A percentile compares a stretch with the other conserved stretches of the same genome.
phyloP scores from a whole-genome alignment of 2,888 invertebrate genomes.

The Melinaea menophilus region DNA sequence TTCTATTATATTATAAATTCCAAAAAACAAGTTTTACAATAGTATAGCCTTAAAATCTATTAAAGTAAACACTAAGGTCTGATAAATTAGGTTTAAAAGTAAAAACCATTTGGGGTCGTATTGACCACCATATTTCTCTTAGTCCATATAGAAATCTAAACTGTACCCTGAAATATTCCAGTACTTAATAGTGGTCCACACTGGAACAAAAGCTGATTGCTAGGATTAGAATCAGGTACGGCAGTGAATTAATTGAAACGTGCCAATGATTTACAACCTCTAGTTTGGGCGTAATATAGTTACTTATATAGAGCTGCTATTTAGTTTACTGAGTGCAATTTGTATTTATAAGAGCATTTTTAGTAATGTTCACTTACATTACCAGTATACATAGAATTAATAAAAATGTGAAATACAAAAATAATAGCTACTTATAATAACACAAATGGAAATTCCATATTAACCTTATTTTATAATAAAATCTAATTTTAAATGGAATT shows the following conservation, averaged over 20 bases:
- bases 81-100: slow-evolving; percentile 31
- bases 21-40: background rate
- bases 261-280: slow-evolving; percentile 64
- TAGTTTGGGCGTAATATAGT: slow-evolving; percentile 58
- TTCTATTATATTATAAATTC: background rate
- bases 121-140: slow-evolving; percentile 26
- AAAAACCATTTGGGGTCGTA: slow-evolving; percentile 26
- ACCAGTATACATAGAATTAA: too few relatives aligned
- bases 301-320: slow-evolving; percentile 50
- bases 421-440: too few relatives aligned
- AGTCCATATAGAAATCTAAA: slow-evolving; percentile 22
- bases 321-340: slow-evolving; percentile 54
- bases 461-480: too few relatives aligned
- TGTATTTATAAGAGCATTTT: slow-evolving; percentile 44
- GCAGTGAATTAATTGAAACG: slow-evolving; percentile 65
- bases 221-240: slow-evolving; percentile 51
- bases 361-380: slow-evolving; percentile 23
- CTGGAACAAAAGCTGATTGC: slow-evolving; percentile 1
- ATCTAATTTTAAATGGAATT: too few relatives aligned
- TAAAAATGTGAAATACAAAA: too few relatives aligned
- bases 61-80: slow-evolving; percentile 25
- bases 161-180: slow-evolving; percentile 2
- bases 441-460: too few relatives aligned
- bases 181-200: background rate
- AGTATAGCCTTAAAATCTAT: slow-evolving; percentile 24